A percentile compares a stretch with the other conserved stretches of the same genome.
These are phyloP conservation scores for Uropsilus gracilis DNA, from an alignment of 2,113 vertebrate genomes.

Conservation along the genomic window DNA sequence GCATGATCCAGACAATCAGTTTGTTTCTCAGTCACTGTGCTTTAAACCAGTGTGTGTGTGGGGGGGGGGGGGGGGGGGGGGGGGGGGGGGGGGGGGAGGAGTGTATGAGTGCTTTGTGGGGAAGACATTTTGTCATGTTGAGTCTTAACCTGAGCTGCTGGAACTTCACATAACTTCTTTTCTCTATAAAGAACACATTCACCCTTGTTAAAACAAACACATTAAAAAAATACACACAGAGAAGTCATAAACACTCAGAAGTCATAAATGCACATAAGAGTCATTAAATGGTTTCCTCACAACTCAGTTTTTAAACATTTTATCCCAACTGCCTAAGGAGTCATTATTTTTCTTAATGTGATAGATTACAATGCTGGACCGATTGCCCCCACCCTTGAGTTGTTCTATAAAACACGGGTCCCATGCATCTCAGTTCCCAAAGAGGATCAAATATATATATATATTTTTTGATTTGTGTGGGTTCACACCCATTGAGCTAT, in stretches of 20 bases:
- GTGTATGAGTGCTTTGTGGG: background rate
- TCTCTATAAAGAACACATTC: conserved; percentile 39
- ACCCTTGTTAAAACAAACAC: background rate
- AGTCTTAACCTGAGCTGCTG: background rate
- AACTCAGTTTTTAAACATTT: conserved; percentile 54
- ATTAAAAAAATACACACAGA: background rate
- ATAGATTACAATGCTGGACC: background rate
- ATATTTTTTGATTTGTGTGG: conserved; percentile 26
- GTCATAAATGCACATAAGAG: conserved; percentile 7
- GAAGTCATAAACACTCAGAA: conserved; percentile 30
- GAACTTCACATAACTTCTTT: conserved; percentile 19
- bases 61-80: too few species aligned
- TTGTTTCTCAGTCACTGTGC: background rate
- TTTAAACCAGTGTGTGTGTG: background rate
- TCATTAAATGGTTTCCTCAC: conserved; percentile 48
- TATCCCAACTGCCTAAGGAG: conserved; percentile 14
- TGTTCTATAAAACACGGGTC: background rate
- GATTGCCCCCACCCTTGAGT: background rate
- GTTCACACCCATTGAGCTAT: background rate
- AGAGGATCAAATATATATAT: too few species aligned
- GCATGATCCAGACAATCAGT: background rate
- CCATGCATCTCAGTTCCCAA: background rate
- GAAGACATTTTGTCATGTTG: conserved; percentile 35
- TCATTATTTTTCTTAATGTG: conserved; percentile 46
- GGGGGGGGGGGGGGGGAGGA: too few species aligned